A percentile compares a stretch with the other conserved stretches of the same genome.
Conservation (phyloP, 2,888 invertebrate genomes). For the Tetragonisca angustula region DNA sequence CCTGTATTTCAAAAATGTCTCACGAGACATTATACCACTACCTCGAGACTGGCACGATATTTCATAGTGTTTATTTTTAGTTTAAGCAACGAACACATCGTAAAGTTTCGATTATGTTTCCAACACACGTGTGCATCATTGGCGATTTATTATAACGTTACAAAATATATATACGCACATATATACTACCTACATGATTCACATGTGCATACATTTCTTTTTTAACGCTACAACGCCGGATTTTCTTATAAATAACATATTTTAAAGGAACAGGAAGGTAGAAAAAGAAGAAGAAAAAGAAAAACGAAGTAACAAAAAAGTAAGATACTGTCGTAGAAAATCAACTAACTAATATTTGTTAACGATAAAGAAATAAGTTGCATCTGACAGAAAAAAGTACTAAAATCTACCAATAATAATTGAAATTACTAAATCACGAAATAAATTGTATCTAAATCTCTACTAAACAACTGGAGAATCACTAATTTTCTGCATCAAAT, state of each 20-base stretch:
- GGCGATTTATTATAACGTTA: not conserved
- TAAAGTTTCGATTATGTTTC: conserved; percentile 9
- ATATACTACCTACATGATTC: not conserved
- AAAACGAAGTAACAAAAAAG: not conserved
- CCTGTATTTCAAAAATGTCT: not conserved
- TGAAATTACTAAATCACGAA: too few species aligned
- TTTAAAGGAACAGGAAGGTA: not conserved
- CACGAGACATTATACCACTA: not conserved
- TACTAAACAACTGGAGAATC: not conserved
- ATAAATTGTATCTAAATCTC: not conserved
- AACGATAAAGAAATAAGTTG: not conserved
- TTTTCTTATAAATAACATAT: not conserved
- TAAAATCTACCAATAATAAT: too few species aligned
- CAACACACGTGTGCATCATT: not conserved
- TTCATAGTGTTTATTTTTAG: conserved; percentile 19
- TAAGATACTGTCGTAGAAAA: not conserved
- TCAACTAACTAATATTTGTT: not conserved
- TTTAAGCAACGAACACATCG: conserved; percentile 1
- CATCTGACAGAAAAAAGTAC: not conserved
- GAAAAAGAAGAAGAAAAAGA: not conserved
- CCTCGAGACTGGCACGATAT: conserved; percentile 5
- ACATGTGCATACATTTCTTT: not conserved
- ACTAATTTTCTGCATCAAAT: not conserved
- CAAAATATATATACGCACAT: not conserved
- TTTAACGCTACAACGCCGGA: not conserved